phyloP scores from a whole-genome alignment of 2,888 invertebrate species.

The Uropetala carovei region DNA sequence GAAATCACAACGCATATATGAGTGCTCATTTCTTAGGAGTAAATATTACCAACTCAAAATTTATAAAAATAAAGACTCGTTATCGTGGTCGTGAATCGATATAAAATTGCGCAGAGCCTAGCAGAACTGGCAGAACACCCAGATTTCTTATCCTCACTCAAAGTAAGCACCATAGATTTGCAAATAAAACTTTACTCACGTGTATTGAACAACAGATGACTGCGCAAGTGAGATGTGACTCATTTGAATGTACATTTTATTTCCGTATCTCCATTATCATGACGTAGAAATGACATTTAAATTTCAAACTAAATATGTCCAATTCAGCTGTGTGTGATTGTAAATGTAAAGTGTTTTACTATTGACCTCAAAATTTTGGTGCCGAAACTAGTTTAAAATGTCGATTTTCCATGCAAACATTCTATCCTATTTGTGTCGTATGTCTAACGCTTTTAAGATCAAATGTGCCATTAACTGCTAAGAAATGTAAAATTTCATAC shows the following conservation, averaged over 20 bases:
- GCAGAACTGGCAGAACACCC: not conserved
- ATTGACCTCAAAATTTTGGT: too few species aligned
- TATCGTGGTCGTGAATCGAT: slow-evolving; percentile 18
- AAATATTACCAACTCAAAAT: slow-evolving; percentile 21
- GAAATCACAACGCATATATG: not conserved
- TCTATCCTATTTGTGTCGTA: too few species aligned
- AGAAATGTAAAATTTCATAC: too few species aligned
- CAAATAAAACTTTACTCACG: not conserved
- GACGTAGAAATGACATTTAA: not conserved
- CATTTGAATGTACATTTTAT: not conserved
- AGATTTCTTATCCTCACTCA: not conserved
- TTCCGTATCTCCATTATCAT: not conserved
- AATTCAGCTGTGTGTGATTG: too few species aligned
- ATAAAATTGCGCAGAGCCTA: slow-evolving; percentile 32
- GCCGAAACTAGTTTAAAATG: too few species aligned
- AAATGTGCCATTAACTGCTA: too few species aligned
- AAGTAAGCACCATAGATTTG: not conserved
- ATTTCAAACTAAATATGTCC: not conserved
- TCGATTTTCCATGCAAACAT: too few species aligned
- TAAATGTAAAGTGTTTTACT: too few species aligned
- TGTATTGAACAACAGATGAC: not conserved
- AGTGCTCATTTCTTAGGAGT: not conserved
- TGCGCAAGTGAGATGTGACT: not conserved
- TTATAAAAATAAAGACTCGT: slow-evolving; percentile 1
- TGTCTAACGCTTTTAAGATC: too few species aligned